These are phyloP conservation scores for Sandelia bainsii DNA, from an alignment of 2,797 vertebrate genomes.

Conservation along the genomic window DNA sequence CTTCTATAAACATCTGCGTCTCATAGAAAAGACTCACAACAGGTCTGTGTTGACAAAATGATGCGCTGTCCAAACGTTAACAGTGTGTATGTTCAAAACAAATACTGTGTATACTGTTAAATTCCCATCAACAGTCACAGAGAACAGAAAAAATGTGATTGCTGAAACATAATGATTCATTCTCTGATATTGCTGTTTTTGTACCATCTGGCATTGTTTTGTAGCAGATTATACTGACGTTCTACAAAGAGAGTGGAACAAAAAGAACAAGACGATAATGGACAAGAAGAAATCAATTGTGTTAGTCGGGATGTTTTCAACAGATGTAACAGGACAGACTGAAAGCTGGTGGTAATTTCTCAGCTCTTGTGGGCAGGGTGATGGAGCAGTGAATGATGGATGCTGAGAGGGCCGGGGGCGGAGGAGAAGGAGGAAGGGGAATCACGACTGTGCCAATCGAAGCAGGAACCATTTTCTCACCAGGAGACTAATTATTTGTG, in stretches of 20 bases:
- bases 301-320: slow-evolving; percentile 15
- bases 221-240: slow-evolving; percentile 19
- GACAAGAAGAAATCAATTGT: slow-evolving; percentile 5
- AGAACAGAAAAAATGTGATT: slow-evolving; percentile 7
- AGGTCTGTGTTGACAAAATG: neutral
- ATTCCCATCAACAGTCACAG: slow-evolving; percentile 11
- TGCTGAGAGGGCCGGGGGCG: neutral
- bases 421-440: neutral
- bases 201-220: slow-evolving; percentile 32
- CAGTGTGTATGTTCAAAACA: slow-evolving; percentile 15
- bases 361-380: slow-evolving; percentile 42
- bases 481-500: slow-evolving; percentile 26
- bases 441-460: neutral
- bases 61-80: neutral
- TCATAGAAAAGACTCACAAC: neutral
- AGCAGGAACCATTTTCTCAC: slow-evolving; percentile 30
- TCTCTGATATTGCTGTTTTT: slow-evolving; percentile 9
- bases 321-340: slow-evolving; percentile 19
- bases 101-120: slow-evolving; percentile 5
- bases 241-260: slow-evolving; percentile 21
- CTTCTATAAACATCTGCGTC: slow-evolving; percentile 9
- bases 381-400: slow-evolving; percentile 28
- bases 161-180: slow-evolving; percentile 25
- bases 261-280: slow-evolving; percentile 22
- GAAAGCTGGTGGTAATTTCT: slow-evolving; percentile 55